Evolutionary conservation across 2,888 invertebrate genomes (phyloP), one percentile per base, ranked within the genome.

Genomic region (Atrina japonica): DNA sequence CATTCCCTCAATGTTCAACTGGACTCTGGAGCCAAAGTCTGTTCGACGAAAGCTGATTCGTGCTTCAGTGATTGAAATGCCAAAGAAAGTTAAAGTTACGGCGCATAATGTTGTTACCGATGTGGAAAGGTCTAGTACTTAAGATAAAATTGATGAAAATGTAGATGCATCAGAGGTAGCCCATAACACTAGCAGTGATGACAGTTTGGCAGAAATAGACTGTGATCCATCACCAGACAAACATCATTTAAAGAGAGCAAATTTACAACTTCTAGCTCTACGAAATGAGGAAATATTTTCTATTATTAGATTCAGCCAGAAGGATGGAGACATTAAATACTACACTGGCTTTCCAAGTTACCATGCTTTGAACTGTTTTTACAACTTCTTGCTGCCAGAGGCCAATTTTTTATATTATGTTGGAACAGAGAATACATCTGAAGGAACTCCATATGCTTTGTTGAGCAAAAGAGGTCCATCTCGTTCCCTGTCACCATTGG

Each of bases 381-480:
- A 40, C 27, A 40, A 52, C 14, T 35, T 63, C 23, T 40, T 69
- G 7, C 55, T 47, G n/a, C 69, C 69, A 49, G 63, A 60, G 18
- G 61, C 63, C 25, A 69, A 69, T 29, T 63, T 69, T 21, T 30
- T 63, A 2, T 69, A 69, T 18, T 69, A 69, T 45, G 58, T 69
- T 35, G 58, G 69, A 23, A 53, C 69, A 0, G 69, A 61, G 9
- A 69, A 69, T 21, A 69, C 63, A 16, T 16, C 45, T 55, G 7
- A 56, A 29, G 56, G 56, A 35, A 56, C n/a, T n/a, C 30, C 35
- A 3, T 56, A 56, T 35, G 56, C 7, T 3, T 5, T 35, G 7
- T 3, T 56, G 11, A 56, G 30, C 18, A 52, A 52, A 52, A 11
- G 52, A 21, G 52, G 52, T 25, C 52, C 23, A 2, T 21, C 52